phyloP scores from a whole-genome alignment of 2,888 invertebrate genomes.

The Diploptera punctata region DNA sequence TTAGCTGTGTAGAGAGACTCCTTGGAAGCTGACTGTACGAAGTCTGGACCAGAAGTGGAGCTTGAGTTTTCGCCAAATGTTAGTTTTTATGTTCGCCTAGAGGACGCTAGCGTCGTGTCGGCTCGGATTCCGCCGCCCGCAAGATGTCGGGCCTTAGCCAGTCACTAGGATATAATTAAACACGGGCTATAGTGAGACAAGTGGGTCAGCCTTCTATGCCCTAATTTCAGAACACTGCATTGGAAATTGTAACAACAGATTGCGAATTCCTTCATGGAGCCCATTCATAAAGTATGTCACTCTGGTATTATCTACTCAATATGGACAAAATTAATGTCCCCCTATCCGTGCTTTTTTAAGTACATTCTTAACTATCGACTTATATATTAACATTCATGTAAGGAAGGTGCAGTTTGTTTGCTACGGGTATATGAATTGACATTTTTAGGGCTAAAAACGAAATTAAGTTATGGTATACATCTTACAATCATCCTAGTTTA shows the following conservation, averaged over 20 bases:
- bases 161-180: not conserved
- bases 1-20: not conserved
- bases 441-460: too few relatives aligned
- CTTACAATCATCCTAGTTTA: too few relatives aligned
- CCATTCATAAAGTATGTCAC: too few relatives aligned
- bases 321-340: too few relatives aligned
- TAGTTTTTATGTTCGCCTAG: constrained; percentile 30
- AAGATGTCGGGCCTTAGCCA: constrained; percentile 3
- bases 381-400: too few relatives aligned
- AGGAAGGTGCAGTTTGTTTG: too few relatives aligned
- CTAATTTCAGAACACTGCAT: not conserved
- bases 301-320: too few relatives aligned
- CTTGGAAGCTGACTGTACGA: constrained; percentile 69
- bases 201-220: not conserved
- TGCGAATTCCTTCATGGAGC: too few relatives aligned
- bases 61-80: constrained; percentile 45
- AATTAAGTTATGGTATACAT: too few relatives aligned
- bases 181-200: not conserved
- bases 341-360: too few relatives aligned
- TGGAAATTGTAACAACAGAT: not conserved
- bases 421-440: too few relatives aligned
- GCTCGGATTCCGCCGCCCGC: constrained; percentile 4
- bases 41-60: constrained; percentile 81
- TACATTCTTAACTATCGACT: too few relatives aligned
- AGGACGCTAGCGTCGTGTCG: constrained; percentile 11